A percentile compares a stretch with the other conserved stretches of the same genome.
phyloP scores from a whole-genome alignment of 1,140 invertebrate species.

The Maniola jurtina region DNA sequence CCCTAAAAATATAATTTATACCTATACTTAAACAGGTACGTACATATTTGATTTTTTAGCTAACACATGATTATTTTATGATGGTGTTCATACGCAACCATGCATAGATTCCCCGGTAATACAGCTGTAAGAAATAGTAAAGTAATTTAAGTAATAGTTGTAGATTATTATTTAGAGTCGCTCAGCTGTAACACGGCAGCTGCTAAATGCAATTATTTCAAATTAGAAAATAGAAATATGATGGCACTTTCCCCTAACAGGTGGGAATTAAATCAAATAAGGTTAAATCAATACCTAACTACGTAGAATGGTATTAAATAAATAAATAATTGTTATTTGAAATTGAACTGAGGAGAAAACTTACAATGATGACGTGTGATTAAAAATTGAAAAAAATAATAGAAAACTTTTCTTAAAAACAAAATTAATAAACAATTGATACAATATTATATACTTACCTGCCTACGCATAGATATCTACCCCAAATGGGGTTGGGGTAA shows the following conservation, averaged over 20 bases:
- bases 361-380: too few relatives aligned
- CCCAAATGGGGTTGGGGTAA: too few relatives aligned
- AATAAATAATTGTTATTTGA: too few relatives aligned
- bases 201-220: constrained; percentile 8
- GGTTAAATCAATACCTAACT: too few relatives aligned
- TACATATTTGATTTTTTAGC: background rate
- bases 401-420: too few relatives aligned
- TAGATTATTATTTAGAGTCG: background rate
- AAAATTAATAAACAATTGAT: too few relatives aligned
- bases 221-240: constrained; percentile 1
- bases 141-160: background rate
- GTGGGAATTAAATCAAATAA: background rate
- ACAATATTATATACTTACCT: too few relatives aligned
- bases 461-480: too few relatives aligned
- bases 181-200: constrained; percentile 2
- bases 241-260: background rate
- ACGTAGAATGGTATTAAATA: too few relatives aligned
- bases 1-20: constrained; percentile 1
- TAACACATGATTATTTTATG: background rate
- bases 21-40: background rate
- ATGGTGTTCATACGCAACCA: background rate
- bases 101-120: background rate
- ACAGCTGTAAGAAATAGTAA: background rate
- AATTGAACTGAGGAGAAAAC: too few relatives aligned
- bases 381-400: too few relatives aligned